Evolutionary conservation across 1,140 invertebrate genomes (phyloP), one percentile per base, ranked within the genome.

Genomic region (Proales similis): DNA sequence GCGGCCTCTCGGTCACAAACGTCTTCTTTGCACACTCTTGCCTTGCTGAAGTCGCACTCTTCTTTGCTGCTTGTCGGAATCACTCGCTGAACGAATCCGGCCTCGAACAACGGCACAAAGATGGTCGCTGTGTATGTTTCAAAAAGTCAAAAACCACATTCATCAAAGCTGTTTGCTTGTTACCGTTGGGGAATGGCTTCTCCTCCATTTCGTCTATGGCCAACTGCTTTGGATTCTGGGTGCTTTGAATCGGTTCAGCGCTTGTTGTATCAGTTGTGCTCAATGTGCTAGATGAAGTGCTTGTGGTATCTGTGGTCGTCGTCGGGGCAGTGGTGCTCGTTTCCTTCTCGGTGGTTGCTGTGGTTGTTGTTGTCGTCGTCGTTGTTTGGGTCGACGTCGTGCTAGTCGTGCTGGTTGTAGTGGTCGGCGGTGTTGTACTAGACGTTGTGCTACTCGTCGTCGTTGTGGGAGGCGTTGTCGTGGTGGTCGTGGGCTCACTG

Each of bases 71-170:
- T 42, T 24, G 51, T 57, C 20, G 51, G 51, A 19, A 57, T 57
- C 20, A 57, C 36, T 42, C 51, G 19, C 32, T 57, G 51, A 17
- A 57, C 51, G 45, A 57, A 57, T 3, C 51, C 51, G 30, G 51
- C 51, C 20, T 57, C 51, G 26, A 42, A 57, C 22, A 57, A 57
- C 5, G 51, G 51, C 1, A 57, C 51, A 42, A 42, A 57, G 30
- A 57, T 57, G 39, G 51, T 57, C 11, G 29, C 51, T 57, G 27
- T 57, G 29, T n/a, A n/a, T 29, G 26, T 32, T 17, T 9, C 9
- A 36, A 42, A 42, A 57, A 26, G 45, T 19, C 26, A 53, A 12
- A 53, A 36, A 39, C 42, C 42, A 36, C 22, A 53, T 22, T 14
- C 38, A 53, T 39, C 38, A 38, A 36, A 53, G 20, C 30, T 24